Evolutionary conservation across 2,888 invertebrate genomes (phyloP).

Genomic region (Drosophila mimica): DNA sequence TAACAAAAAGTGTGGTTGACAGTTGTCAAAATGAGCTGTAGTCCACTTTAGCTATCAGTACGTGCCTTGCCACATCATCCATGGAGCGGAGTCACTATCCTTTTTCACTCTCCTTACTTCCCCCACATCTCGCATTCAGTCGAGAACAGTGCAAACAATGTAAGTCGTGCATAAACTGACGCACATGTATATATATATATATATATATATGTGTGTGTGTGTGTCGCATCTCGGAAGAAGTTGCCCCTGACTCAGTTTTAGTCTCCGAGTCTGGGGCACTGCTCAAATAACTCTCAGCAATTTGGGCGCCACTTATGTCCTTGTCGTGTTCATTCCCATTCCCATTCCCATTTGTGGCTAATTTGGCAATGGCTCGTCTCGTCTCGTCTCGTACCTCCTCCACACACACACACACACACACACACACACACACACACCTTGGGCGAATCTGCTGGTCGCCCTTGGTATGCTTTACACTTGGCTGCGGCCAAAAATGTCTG

Average conservation of each 20-base stretch:
- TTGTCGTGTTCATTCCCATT: constrained; percentile 45
- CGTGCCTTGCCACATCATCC: constrained; percentile 40
- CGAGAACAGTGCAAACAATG: constrained; percentile 20
- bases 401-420: not conserved
- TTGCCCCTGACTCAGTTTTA: not conserved
- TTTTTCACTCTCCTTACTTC: too few relatives aligned
- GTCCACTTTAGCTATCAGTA: constrained; percentile 29
- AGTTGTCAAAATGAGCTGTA: constrained; percentile 45
- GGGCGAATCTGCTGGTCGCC: constrained; percentile 34
- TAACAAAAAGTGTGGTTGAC: constrained; percentile 36
- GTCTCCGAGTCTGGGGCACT: constrained; percentile 24
- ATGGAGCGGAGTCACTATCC: constrained; percentile 1
- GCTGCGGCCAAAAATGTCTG: constrained; percentile 70
- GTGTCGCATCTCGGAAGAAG: constrained; percentile 1
- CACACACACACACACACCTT: constrained; percentile 4
- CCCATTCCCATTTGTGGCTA: constrained; percentile 7
- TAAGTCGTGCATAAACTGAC: constrained; percentile 5
- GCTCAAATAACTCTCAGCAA: constrained; percentile 57
- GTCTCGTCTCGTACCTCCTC: constrained; percentile 16
- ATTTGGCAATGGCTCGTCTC: constrained; percentile 8
- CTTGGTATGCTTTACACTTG: constrained; percentile 64
- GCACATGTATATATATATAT: constrained; percentile 4
- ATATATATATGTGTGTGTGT: not conserved
- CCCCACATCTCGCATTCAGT: not conserved
- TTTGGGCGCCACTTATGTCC: constrained; percentile 69